Percentiles rank a stretch among this genome's conserved stretches.
These are phyloP conservation scores for Corvus moneduloides DNA, from an alignment of 2,113 vertebrate species.

Conservation along the genomic window DNA sequence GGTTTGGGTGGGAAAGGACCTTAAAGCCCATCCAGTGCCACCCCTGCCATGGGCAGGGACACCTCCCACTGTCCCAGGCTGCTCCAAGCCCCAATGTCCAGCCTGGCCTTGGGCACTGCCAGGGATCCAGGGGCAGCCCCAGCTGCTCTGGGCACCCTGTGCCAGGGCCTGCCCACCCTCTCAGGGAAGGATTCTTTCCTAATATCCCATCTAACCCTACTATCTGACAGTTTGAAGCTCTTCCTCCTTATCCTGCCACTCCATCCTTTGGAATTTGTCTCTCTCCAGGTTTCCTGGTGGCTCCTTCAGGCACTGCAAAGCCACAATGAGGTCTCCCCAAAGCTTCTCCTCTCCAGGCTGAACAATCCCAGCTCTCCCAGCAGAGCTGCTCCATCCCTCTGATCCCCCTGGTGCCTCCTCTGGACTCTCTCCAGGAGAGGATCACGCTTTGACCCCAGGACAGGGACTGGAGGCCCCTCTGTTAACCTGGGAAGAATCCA, in stretches of 20 bases:
- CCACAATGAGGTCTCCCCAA: background rate
- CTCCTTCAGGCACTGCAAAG: background rate
- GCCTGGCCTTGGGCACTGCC: background rate
- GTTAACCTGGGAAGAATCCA: background rate
- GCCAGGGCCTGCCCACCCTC: background rate
- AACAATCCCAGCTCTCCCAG: background rate
- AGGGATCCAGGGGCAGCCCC: background rate
- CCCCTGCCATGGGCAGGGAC: background rate
- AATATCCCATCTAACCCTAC: rapidly evolving
- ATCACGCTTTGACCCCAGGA: rapidly evolving
- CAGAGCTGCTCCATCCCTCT: background rate
- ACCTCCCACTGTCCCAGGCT: background rate
- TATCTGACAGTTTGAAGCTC: rapidly evolving
- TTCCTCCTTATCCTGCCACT: rapidly evolving
- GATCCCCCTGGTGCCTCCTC: background rate
- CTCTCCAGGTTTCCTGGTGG: background rate
- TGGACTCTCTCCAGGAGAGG: background rate
- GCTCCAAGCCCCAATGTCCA: background rate
- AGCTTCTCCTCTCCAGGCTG: background rate
- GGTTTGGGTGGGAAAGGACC: background rate
- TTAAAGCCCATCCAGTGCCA: rapidly evolving
- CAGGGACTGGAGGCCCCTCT: background rate
- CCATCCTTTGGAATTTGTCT: rapidly evolving
- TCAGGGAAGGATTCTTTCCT: background rate
- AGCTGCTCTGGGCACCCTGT: background rate